These are phyloP conservation scores for Synanthedon tipuliformis DNA, from an alignment of 2,888 invertebrate species.

Conservation along the genomic window DNA sequence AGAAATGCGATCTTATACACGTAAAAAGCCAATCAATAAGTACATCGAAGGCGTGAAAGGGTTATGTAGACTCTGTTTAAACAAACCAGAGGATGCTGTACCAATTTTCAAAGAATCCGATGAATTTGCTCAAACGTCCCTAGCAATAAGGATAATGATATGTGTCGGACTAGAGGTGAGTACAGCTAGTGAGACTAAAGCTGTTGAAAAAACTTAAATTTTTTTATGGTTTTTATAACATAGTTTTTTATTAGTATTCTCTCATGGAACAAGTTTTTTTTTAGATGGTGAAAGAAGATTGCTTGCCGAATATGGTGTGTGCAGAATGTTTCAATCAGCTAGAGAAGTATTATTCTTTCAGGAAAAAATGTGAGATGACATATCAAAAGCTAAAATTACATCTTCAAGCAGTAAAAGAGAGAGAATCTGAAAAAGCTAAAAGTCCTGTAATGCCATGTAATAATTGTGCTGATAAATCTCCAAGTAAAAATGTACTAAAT, in stretches of 20 bases:
- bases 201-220: too few relatives aligned
- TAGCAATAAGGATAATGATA: slow-evolving; percentile 1
- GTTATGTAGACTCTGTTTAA: neutral
- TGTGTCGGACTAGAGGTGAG: neutral
- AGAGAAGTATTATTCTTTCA: neutral
- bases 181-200: too few relatives aligned
- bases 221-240: too few relatives aligned
- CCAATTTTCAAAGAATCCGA: neutral
- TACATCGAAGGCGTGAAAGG: neutral
- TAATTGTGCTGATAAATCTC: too few relatives aligned
- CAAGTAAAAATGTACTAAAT: too few relatives aligned
- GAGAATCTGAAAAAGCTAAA: too few relatives aligned
- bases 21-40: neutral
- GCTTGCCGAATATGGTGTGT: too few relatives aligned
- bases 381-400: neutral
- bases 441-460: too few relatives aligned
- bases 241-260: too few relatives aligned
- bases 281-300: too few relatives aligned
- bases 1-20: neutral
- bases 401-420: too few relatives aligned
- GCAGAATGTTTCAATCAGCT: neutral
- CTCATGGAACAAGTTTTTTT: too few relatives aligned
- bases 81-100: neutral
- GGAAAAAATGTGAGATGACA: neutral
- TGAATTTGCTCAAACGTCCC: neutral